Base-by-base conservation (phyloP, 2,888 invertebrate species). In the Cephus pulcher region DNA sequence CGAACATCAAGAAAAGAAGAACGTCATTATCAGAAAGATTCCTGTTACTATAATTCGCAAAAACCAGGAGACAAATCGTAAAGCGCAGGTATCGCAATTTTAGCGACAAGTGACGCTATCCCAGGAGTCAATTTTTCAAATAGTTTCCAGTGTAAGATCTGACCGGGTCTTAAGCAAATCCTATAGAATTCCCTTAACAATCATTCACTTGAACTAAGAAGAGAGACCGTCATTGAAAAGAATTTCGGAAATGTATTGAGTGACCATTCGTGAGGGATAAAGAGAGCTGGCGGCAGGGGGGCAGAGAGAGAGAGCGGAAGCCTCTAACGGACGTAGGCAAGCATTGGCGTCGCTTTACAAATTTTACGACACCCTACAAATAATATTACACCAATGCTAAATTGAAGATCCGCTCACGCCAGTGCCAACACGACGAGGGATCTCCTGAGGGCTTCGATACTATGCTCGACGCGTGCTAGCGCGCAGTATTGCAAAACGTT, bases 391-490 rank as follows among this genome's bases (percentile, higher is more conserved):
- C 12, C 71, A 32, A 33, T 71, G 12, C 78, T 68, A 34, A 73
- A 71, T 71, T 33, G 69, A 23, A 56, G 75, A 40, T 56, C 35
- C 35, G 69, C 74, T 71, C 40, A 75, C 80, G 80, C 80, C 76
- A 37, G 73, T 80, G 80, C 75, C 23, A 40, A 1, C 34, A 75
- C 78, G 73, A 75, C 73, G 82, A 82, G 83, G 81, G 82, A 80
- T 78, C 79, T 83, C 79, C 79, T 37, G 80, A 82, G 82, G 82
- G 82, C 80, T 77, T 78, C 77, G 80, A 77, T 79, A 78, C 74
- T 75, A 74, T 76, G 76, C 74, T 78, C 69, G 74, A 79, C 78
- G 73, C 79, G 75, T 73, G 79, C 74, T 70, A 32, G 75, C 75
- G 71, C 69, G 68, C 37, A 78, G 76, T 74, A 76, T 79, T 76